These are phyloP conservation scores for Diplazon laetatorius DNA, from an alignment of 2,888 invertebrate species.

Conservation along the genomic window DNA sequence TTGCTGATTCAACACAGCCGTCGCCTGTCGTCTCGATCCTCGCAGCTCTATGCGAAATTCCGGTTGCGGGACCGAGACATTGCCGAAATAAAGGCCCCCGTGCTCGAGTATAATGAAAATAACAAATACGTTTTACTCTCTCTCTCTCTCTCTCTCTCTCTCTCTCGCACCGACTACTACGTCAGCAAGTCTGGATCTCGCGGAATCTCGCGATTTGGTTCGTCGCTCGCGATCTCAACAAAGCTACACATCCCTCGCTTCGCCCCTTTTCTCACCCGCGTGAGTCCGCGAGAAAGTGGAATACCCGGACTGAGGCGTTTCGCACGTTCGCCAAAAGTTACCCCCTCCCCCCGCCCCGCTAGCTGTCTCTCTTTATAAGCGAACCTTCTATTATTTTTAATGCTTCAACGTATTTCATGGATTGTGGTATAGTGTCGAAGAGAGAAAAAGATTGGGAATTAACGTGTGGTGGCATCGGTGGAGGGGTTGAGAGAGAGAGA, in stretches of 20 bases:
- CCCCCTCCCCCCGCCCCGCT: neutral
- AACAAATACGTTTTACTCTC: constrained; percentile 35
- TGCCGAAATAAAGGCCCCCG: constrained; percentile 48
- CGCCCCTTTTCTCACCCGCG: neutral
- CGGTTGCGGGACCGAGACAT: constrained; percentile 22
- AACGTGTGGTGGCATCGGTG: constrained; percentile 24
- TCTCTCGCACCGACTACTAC: neutral
- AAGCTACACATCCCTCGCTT: constrained; percentile 16
- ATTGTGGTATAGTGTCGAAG: constrained; percentile 50
- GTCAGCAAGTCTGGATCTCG: constrained; percentile 59
- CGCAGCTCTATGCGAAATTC: constrained; percentile 41
- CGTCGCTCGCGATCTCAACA: constrained; percentile 16
- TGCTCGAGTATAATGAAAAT: constrained; percentile 47
- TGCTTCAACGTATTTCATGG: constrained; percentile 73
- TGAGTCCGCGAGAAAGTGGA: constrained; percentile 19
- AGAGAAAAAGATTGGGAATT: constrained; percentile 65
- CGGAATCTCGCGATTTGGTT: constrained; percentile 68
- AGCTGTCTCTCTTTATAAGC: neutral
- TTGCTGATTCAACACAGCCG: constrained; percentile 12
- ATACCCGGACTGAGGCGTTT: constrained; percentile 21
- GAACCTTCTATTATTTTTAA: constrained; percentile 78
- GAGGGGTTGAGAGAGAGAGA: constrained; percentile 13
- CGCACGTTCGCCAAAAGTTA: constrained; percentile 50
- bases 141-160: neutral
- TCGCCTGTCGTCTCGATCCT: constrained; percentile 44